Base-by-base conservation (phyloP, 2,797 vertebrate genomes). In the Eulemur rubriventer region DNA sequence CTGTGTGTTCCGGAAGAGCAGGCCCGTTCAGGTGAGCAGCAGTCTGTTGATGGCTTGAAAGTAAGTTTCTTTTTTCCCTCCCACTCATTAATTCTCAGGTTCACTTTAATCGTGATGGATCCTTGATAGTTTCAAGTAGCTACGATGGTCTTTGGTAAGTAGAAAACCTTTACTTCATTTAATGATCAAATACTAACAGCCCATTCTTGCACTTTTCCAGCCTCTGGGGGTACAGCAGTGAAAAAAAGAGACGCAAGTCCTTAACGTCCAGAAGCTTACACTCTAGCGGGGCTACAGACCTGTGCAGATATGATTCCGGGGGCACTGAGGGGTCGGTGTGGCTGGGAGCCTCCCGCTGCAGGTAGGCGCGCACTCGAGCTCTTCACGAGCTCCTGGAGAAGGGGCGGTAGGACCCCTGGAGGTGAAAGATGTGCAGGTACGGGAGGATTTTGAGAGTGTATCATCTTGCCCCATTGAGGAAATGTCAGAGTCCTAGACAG, bases 31-130 rank as follows among this genome's bases (percentile, higher is more conserved):
- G 52, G 35, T 7, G 4, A 6, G 61, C 6, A 10, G 8, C 7
- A 0, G 5, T 5, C 33, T 16, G 41, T 5, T 1, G 10, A 6
- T 1, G 30, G 0, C 10, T 41, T 28, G 10, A 18, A 20, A 41
- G 10, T 73, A 26, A 78, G 26, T 24, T 11, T 73, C 18, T 46
- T 22, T 33, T 28, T 28, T 3, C 0, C 3, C 7, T 16, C 17
- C 8, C 2, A 10, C 35, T 4, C 0, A 67, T 69, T 30, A 0
- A 3, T 30, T 3, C 43, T 6, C 98, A 99, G 99, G 99, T 99
- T 96, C 99, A 99, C 97, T 99, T 99, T 98, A 99, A 99, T 98
- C 99, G 99, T 86, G 99, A 99, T 17, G 99, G 99, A 81, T 99
- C 99, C 63, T 98, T 99, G 98, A 99, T 99, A 6, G 99, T 99